phyloP scores from a whole-genome alignment of 64 coral and sea anemone genomes.

The Pocillopora verrucosa region DNA sequence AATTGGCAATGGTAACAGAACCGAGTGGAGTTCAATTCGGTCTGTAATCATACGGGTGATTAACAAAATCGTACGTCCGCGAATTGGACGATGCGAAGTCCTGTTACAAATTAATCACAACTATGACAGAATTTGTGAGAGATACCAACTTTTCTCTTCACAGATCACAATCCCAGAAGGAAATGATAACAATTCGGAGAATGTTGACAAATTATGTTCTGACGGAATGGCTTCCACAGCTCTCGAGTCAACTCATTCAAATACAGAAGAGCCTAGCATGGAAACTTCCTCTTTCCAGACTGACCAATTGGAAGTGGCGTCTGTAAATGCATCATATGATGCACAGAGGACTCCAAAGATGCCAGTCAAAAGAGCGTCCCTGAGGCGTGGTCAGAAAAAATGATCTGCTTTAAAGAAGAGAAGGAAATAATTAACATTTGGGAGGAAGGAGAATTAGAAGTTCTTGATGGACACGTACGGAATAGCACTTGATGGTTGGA shows the following conservation, averaged over 20 bases:
- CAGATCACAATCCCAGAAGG: not conserved
- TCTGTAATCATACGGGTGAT: too few relatives aligned
- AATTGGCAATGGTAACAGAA: too few relatives aligned
- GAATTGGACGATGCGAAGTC: too few relatives aligned
- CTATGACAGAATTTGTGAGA: too few relatives aligned
- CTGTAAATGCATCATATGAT: not conserved
- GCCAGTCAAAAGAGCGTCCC: not conserved
- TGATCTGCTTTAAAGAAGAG: conserved; percentile 19
- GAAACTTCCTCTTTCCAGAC: too few relatives aligned
- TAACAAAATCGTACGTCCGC: too few relatives aligned
- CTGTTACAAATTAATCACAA: too few relatives aligned
- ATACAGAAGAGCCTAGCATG: too few relatives aligned
- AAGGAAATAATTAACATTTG: not conserved
- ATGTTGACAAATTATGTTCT: not conserved
- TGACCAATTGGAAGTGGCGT: not conserved
- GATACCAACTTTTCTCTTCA: not conserved
- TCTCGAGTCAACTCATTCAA: not conserved
- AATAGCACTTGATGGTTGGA: too few relatives aligned
- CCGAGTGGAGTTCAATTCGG: too few relatives aligned
- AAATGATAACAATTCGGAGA: not conserved
- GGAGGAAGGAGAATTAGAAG: not conserved
- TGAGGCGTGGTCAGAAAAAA: not conserved
- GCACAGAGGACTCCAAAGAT: too few relatives aligned
- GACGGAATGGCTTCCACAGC: not conserved
- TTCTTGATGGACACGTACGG: not conserved